These are phyloP conservation scores for Apotomis turbidana DNA, from an alignment of 2,888 invertebrate genomes.

Conservation along the genomic window DNA sequence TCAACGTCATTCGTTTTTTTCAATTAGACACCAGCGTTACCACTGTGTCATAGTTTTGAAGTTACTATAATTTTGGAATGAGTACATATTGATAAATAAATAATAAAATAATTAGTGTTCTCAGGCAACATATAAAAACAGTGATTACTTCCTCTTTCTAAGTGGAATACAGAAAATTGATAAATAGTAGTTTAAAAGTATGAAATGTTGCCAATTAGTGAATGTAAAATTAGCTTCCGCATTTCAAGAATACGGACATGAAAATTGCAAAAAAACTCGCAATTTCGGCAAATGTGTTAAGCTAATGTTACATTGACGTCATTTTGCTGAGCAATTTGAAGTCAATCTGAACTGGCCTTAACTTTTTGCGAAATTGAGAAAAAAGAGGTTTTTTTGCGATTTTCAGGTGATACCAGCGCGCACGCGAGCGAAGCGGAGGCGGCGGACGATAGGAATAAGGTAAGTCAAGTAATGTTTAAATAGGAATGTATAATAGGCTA, in stretches of 20 bases:
- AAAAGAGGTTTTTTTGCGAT: conserved; percentile 35
- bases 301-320: conserved; percentile 42
- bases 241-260: conserved; percentile 23
- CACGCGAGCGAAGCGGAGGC: background rate
- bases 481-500: too few species aligned
- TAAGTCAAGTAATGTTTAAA: background rate
- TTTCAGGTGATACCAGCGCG: conserved; percentile 29
- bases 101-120: too few species aligned
- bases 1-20: too few species aligned
- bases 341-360: conserved; percentile 33
- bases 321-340: conserved; percentile 38
- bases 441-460: background rate
- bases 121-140: too few species aligned
- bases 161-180: too few species aligned
- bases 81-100: too few species aligned
- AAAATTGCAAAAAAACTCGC: conserved; percentile 40
- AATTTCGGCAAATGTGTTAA: conserved; percentile 40
- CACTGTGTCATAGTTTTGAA: too few species aligned
- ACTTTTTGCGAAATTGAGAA: conserved; percentile 36
- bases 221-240: conserved; percentile 42
- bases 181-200: too few species aligned
- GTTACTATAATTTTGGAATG: too few species aligned
- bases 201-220: background rate
- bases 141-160: too few species aligned
- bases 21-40: too few species aligned